Base-by-base conservation (phyloP, 2,113 vertebrate genomes). In the Stegastes partitus region DNA sequence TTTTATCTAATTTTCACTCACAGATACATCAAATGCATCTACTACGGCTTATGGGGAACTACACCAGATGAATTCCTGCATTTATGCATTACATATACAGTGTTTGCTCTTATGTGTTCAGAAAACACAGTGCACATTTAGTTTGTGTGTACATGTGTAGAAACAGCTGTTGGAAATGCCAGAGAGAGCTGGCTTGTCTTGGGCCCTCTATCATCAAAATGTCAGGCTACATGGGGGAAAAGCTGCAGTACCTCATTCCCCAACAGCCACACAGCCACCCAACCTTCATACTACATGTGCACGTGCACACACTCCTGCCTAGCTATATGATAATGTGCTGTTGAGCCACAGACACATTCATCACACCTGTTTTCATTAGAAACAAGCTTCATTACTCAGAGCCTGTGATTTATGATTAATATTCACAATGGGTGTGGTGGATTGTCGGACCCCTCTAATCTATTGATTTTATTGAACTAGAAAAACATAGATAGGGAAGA, bases 101-200 rank as follows among this genome's bases (percentile, higher is more conserved):
- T 18, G 5, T 23, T 64, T 42, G 61, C 34, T 59, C 45, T 62
- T 34, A 31, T 45, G 39, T 74, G 54, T 26, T 65, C 25, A 51
- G 39, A 55, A 63, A 77, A 74, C 50, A 54, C 39, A 66, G 37
- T 39, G 44, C 51, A 62, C 50, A 31, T 85, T 66, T 31, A 56
- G 74, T 39, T 45, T 79, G 65, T 80, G 71, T 64, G 61, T 67
- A 74, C 68, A 51, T 64, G 53, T 78, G 89, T 80, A 86, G 82
- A 88, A 92, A 92, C 83, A 90, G 86, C 83, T 87, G 85, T 72
- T 79, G 68, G 79, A 91, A 89, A 92, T 88, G 83, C 78, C 86
- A 87, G 34, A 21, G 59, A 58, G 84, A 65, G 80, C 78, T 61
- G 71, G 71, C 79, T 84, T 58, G 91, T 88, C 77, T 18, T 81